phyloP scores from a whole-genome alignment of 2,113 vertebrate species.

The Serinus canaria region DNA sequence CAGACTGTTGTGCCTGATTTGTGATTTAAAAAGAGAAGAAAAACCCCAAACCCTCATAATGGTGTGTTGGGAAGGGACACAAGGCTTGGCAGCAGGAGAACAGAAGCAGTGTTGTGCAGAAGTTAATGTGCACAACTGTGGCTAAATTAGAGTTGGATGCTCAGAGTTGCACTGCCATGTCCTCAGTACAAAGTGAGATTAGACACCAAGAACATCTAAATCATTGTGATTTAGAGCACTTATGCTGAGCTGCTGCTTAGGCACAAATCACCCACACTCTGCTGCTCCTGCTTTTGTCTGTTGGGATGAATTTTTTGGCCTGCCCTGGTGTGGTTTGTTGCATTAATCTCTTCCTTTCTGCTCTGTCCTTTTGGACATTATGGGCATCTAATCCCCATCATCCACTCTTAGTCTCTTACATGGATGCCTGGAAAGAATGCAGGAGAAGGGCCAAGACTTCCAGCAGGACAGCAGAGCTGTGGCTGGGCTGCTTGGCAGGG shows the following conservation, averaged over 20 bases:
- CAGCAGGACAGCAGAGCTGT: not conserved
- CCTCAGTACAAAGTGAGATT: not conserved
- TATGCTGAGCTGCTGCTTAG: not conserved
- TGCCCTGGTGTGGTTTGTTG: not conserved
- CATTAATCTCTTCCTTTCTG: not conserved
- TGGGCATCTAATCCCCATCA: not conserved
- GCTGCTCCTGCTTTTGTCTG: not conserved
- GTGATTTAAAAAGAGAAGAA: not conserved
- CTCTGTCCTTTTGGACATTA: not conserved
- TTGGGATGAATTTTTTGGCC: not conserved
- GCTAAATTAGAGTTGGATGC: not conserved
- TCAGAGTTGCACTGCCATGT: not conserved
- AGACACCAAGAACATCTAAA: conserved; percentile 6
- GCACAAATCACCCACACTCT: not conserved
- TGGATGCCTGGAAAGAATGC: not conserved
- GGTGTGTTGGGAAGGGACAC: not conserved
- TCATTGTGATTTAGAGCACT: not conserved
- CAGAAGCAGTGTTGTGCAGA: not conserved
- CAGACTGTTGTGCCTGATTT: not conserved
- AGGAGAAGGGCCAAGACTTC: not conserved
- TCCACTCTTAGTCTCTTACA: not conserved
- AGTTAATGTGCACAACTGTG: not conserved
- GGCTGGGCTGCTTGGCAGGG: not conserved
- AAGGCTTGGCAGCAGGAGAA: not conserved
- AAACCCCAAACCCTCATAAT: not conserved